Percentiles rank a stretch among this genome's conserved stretches.
Evolutionary conservation across 2,113 vertebrate genomes (phyloP).

Genomic region (Tiliqua scincoides): DNA sequence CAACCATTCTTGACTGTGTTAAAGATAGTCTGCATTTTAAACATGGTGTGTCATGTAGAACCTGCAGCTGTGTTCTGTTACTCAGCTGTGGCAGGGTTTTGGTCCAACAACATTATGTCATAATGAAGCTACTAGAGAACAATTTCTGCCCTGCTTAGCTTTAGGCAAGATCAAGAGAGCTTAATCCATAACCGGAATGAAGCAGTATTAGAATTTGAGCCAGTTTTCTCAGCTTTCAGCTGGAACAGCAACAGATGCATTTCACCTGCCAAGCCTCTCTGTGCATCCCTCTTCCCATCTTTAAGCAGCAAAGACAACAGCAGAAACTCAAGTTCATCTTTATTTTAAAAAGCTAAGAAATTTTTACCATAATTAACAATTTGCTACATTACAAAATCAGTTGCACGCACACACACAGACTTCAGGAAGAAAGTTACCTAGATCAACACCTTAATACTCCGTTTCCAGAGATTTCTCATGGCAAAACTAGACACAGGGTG

Average conservation of each 20-base stretch:
- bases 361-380: background rate
- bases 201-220: background rate
- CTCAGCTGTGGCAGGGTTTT: background rate
- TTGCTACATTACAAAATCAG: slow-evolving; percentile 8
- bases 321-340: slow-evolving; percentile 6
- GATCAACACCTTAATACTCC: background rate
- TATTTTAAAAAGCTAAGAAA: slow-evolving; percentile 26
- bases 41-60: background rate
- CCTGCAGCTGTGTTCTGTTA: background rate
- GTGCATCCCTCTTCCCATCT: background rate
- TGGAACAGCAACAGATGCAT: background rate
- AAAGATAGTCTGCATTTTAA: background rate
- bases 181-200: background rate
- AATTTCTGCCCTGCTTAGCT: background rate
- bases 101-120: background rate
- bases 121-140: background rate
- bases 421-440: background rate
- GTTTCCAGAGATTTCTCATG: background rate
- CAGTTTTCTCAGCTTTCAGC: background rate
- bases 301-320: background rate
- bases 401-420: background rate
- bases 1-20: background rate
- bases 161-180: background rate
- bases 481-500: background rate
- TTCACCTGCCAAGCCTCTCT: background rate